Base-by-base conservation (phyloP, 2,888 invertebrate genomes). In the Acleris literana region DNA sequence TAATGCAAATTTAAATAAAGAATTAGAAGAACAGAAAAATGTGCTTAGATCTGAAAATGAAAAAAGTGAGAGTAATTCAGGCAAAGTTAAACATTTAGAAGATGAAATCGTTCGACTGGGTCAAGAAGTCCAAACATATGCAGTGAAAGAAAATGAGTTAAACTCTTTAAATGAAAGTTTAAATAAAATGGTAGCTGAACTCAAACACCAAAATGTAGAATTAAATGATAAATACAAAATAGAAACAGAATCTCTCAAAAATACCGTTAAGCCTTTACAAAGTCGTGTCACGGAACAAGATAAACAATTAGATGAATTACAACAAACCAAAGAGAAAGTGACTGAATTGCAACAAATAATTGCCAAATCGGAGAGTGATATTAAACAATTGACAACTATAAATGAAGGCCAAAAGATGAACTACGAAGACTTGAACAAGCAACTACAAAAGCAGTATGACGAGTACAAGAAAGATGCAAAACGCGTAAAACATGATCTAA, bases 351-450 rank as follows among this genome's bases (percentile, higher is more conserved):
- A 93, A 76, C 80, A 82, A 70, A 80, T 88, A 54, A 71, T 92
- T 64, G 77, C 80, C 46, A 89, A 92, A 71, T 88, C 93, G n/a
- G 92, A 93, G 72, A 81, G 78, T 67, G 88, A 91, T 74, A 88
- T 91, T 57, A 93, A 91, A 75, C 86, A 90, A 75, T 74, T 92
- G 60, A 88, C 83, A 16, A 84, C 81, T 70, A 91, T 92, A 59
- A 93, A 93, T 70, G 90, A 91, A 71, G 93, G 88, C 4, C 93
- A 93, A 70, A 93, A 91, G 77, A 70, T 82, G 52, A 93, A 93
- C 74, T 91, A 92, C 66, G 92, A 93, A 76, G 92, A 91, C 72
- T 80, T 93, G 48, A 90, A 90, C 72, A 88, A 85, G 69, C 90
- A 93, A 72, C 69, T 93, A 65, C 89, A 91, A 74, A 64, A 74